phyloP scores from a whole-genome alignment of 1,140 invertebrate genomes.

The Lamellibrachia luymesi region DNA sequence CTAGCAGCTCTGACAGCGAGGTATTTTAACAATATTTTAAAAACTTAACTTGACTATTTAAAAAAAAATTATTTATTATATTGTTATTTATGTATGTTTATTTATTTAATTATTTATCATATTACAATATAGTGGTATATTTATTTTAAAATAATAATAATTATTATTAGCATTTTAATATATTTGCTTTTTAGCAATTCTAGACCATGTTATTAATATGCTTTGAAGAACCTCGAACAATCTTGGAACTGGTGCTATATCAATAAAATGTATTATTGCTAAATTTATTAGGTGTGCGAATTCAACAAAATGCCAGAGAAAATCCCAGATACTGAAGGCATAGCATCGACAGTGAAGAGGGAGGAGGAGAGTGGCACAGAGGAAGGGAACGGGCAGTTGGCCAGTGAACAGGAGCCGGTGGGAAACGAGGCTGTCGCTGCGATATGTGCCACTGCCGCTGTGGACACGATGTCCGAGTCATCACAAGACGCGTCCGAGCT shows the following conservation, averaged over 20 bases:
- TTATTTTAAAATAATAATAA: no score
- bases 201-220: no score
- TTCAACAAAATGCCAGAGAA: neutral
- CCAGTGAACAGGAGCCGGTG: neutral
- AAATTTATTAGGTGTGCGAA: neutral
- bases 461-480: constrained; percentile 4
- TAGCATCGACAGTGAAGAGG: neutral
- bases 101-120: no score
- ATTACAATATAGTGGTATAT: no score
- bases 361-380: neutral
- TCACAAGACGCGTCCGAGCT: neutral
- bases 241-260: no score
- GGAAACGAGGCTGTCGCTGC: neutral
- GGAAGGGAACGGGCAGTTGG: neutral
- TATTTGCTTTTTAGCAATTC: no score
- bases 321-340: neutral
- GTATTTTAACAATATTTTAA: neutral
- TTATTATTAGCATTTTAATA: no score
- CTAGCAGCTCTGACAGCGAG: constrained; percentile 27
- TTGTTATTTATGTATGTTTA: no score
- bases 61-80: no score
- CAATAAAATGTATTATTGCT: no score
- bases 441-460: neutral
- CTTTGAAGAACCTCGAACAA: no score
- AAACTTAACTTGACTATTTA: no score